Percentiles rank a stretch among this genome's conserved stretches.
Conservation (phyloP, 2,888 invertebrate species). For the Lordiphosa andalusiaca region DNA sequence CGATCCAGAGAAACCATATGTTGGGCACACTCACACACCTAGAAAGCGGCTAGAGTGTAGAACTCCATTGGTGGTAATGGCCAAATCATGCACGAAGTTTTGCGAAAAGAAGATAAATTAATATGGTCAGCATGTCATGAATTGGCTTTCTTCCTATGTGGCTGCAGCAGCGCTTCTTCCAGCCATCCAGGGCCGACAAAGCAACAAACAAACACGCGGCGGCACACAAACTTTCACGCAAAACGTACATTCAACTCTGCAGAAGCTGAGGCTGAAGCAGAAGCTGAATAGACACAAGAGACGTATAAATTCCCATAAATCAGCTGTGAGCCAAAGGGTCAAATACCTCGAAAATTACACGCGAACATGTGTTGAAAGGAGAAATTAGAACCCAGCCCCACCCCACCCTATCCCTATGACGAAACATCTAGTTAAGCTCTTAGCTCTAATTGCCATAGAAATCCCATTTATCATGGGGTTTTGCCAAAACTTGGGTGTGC, state of each 20-base stretch:
- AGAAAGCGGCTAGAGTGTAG: slow-evolving; percentile 37
- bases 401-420: too few species aligned
- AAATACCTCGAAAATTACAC: slow-evolving; percentile 71
- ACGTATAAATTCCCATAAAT: slow-evolving; percentile 72
- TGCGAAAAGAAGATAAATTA: slow-evolving; percentile 75
- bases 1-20: slow-evolving; percentile 29
- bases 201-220: slow-evolving; percentile 56
- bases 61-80: slow-evolving; percentile 57
- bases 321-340: slow-evolving; percentile 76
- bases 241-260: slow-evolving; percentile 65
- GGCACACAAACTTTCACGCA: slow-evolving; percentile 70
- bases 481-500: slow-evolving; percentile 24
- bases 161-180: slow-evolving; percentile 21
- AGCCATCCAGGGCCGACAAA: slow-evolving; percentile 26
- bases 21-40: slow-evolving; percentile 33
- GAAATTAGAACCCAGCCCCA: slow-evolving; percentile 50
- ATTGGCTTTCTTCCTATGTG: slow-evolving; percentile 59
- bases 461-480: slow-evolving; percentile 36
- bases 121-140: slow-evolving; percentile 76
- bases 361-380: slow-evolving; percentile 71
- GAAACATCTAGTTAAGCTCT: slow-evolving; percentile 9
- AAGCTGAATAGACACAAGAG: slow-evolving; percentile 36
- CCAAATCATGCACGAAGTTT: slow-evolving; percentile 71
- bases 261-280: slow-evolving; percentile 5
- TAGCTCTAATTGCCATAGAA: slow-evolving; percentile 22